These are phyloP conservation scores for Heterotilapia buettikoferi DNA, from an alignment of 2,113 vertebrate genomes.

Conservation along the genomic window DNA sequence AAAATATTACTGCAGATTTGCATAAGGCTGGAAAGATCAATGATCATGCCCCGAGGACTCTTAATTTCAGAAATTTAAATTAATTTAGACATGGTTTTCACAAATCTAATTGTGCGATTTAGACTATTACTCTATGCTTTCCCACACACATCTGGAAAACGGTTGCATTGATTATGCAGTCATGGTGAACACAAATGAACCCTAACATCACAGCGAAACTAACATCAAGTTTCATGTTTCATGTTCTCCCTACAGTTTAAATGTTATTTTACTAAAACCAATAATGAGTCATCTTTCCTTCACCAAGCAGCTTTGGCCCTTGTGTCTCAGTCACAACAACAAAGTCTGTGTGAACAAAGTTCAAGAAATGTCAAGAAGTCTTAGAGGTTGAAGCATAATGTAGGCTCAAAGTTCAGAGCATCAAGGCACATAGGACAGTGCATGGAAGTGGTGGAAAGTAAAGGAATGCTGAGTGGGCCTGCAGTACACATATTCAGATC, in stretches of 20 bases:
- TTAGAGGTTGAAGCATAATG: background rate
- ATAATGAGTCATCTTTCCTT: slow-evolving; percentile 5
- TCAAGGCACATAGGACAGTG: background rate
- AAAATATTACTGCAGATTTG: slow-evolving; percentile 24
- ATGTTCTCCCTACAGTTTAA: slow-evolving; percentile 3
- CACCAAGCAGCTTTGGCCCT: background rate
- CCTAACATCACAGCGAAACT: background rate
- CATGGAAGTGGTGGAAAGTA: background rate
- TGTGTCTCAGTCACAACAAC: background rate
- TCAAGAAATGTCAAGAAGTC: background rate
- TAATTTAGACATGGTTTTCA: background rate
- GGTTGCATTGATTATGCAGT: background rate
- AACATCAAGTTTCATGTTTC: background rate
- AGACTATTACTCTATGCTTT: background rate
- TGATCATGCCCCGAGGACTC: background rate
- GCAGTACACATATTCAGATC: slow-evolving; percentile 66
- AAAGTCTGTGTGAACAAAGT: background rate
- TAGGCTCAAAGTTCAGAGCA: background rate
- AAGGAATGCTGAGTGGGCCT: slow-evolving; percentile 73
- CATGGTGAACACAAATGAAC: background rate
- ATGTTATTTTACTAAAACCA: background rate
- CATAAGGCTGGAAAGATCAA: background rate
- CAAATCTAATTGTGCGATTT: background rate
- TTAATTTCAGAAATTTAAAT: background rate
- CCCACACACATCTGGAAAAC: background rate